phyloP scores from a whole-genome alignment of 2,797 vertebrate species.

The Gila robusta region DNA sequence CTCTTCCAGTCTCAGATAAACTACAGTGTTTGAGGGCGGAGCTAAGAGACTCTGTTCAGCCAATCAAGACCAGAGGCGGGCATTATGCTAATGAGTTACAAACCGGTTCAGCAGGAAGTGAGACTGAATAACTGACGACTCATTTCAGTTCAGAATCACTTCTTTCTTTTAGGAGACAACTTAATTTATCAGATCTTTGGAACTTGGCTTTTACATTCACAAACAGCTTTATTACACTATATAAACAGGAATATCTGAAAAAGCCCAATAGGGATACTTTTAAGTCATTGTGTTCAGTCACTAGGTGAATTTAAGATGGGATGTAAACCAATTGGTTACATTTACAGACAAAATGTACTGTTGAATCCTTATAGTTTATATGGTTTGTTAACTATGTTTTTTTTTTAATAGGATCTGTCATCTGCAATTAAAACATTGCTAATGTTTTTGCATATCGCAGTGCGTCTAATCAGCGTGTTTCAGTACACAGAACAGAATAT shows the following conservation, averaged over 20 bases:
- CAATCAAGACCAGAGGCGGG: fast-evolving
- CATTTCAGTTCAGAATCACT: neutral
- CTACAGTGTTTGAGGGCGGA: neutral
- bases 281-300: neutral
- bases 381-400: neutral
- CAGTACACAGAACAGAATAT: neutral
- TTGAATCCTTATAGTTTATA: conserved; percentile 1
- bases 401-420: conserved; percentile 30
- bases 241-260: neutral
- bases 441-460: neutral
- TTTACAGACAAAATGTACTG: neutral
- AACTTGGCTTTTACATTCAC: neutral
- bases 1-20: neutral
- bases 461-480: neutral
- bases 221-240: neutral
- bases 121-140: too few species aligned
- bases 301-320: neutral
- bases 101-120: neutral
- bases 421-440: neutral
- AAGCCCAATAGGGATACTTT: neutral
- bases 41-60: neutral
- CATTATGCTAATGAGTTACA: neutral
- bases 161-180: neutral
- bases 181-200: neutral
- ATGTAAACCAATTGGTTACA: conserved; percentile 7